phyloP scores from a whole-genome alignment of 1,140 invertebrate genomes.

The Apis laboriosa region DNA sequence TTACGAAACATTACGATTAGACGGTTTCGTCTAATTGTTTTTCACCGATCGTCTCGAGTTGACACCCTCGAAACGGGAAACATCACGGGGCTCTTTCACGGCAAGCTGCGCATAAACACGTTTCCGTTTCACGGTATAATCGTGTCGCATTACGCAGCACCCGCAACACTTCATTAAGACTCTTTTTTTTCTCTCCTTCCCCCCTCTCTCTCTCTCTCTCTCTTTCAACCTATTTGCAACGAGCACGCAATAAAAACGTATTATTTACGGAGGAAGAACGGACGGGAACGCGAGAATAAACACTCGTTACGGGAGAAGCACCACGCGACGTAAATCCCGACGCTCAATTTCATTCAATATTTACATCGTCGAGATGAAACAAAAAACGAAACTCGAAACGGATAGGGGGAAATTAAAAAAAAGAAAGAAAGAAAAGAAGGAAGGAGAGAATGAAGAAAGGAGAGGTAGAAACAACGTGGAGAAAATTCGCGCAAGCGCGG shows the following conservation, averaged over 20 bases:
- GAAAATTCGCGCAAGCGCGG: too few species aligned
- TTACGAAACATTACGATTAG: too few species aligned
- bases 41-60: not conserved
- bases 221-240: not conserved
- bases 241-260: constrained; percentile 21
- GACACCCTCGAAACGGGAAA: not conserved
- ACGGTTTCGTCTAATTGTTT: too few species aligned
- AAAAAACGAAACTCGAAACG: not conserved
- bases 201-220: too few species aligned
- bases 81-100: not conserved
- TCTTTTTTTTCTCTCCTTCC: not conserved
- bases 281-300: constrained; percentile 23
- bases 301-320: constrained; percentile 6
- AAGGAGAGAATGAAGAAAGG: not conserved
- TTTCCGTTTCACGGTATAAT: not conserved
- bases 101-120: not conserved
- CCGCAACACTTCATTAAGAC: constrained; percentile 1
- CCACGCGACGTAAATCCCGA: constrained; percentile 3
- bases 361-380: constrained; percentile 7
- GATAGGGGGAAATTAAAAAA: not conserved
- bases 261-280: constrained; percentile 18
- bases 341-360: constrained; percentile 45
- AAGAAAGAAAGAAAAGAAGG: too few species aligned
- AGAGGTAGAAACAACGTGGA: too few species aligned
- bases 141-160: not conserved